Conservation (phyloP, 2,797 vertebrate genomes). For the Spinus pinus region DNA sequence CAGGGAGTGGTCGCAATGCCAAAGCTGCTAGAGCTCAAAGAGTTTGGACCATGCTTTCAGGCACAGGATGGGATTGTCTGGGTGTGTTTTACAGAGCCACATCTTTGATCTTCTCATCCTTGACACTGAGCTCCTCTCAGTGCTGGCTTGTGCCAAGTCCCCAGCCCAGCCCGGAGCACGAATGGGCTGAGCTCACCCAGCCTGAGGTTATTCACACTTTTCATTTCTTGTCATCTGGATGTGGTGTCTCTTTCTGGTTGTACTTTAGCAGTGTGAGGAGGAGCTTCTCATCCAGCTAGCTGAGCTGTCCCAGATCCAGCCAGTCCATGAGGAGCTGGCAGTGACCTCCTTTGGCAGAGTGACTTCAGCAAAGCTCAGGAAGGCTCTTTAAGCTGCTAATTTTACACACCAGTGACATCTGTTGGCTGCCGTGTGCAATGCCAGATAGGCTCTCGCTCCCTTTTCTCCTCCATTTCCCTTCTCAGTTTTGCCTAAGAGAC, state of each 20-base stretch:
- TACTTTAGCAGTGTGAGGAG: background rate
- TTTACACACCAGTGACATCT: conserved; percentile 53
- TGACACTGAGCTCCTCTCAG: background rate
- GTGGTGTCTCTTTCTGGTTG: background rate
- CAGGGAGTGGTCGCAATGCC: background rate
- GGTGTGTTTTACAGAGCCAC: background rate
- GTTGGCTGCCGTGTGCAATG: conserved; percentile 12
- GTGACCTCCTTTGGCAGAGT: background rate
- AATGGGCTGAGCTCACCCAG: background rate
- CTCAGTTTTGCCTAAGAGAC: background rate
- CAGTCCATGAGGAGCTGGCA: background rate
- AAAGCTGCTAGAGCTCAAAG: background rate
- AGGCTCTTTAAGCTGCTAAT: background rate
- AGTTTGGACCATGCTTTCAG: background rate
- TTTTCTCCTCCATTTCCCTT: background rate
- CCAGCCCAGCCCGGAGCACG: fast-evolving
- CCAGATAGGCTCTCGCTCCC: background rate
- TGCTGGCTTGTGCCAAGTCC: background rate
- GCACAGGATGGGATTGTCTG: background rate
- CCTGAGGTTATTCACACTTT: fast-evolving
- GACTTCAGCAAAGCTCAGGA: background rate
- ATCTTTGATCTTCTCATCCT: background rate
- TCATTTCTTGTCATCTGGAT: background rate
- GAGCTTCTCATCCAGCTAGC: background rate
- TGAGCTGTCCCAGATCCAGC: background rate